Base-by-base conservation (phyloP, 1,140 invertebrate species). In the Micrasema minimum region DNA sequence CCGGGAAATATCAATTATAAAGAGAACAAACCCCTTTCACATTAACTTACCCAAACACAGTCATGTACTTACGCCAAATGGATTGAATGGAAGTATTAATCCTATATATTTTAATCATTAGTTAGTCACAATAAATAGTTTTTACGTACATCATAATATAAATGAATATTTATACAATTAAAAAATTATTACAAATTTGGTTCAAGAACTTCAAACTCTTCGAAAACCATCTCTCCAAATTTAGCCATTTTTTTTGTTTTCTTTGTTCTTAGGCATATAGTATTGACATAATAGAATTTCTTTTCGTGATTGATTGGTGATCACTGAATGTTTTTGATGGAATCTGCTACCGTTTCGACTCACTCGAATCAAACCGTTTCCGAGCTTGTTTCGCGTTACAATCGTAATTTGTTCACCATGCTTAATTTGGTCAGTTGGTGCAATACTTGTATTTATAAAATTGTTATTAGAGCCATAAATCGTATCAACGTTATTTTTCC, bases 221-320 rank as follows among this genome's bases (percentile, higher is more conserved):
- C 92, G 70, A 93, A 93, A 76, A 93, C 91, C 87, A 93, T 93
- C 72, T 93, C 92, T 6, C 90, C 89, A 76, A 90, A 90, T 76
- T 90, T 90, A 57, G 3, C 78, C 77, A 72, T 79, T 81, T 61
- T 82, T 73, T 69, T 69, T 72, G 26, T n/a, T n/a, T 69, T 70
- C 16, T 20, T 37, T 10, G 45, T 50, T 62, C 10, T 64, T 31
- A 12, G 65, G 37, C 35, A 35, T 69, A 16, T 82, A 16, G 81
- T 79, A 66, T 84, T 84, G 5, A 83, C 77, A 35, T 84, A 85
- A 69, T 85, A 85, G 74, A 79, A 84, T 75, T 84, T 85, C 68
- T 84, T 84, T 76, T 83, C 81, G 64, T 82, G 82, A 61, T 74
- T 80, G 26, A 80, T 78, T 14, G 78, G n/a, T n/a, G 62, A 57